Conservation (phyloP, 2,113 vertebrate genomes). For the Sylvilagus bachmani region DNA sequence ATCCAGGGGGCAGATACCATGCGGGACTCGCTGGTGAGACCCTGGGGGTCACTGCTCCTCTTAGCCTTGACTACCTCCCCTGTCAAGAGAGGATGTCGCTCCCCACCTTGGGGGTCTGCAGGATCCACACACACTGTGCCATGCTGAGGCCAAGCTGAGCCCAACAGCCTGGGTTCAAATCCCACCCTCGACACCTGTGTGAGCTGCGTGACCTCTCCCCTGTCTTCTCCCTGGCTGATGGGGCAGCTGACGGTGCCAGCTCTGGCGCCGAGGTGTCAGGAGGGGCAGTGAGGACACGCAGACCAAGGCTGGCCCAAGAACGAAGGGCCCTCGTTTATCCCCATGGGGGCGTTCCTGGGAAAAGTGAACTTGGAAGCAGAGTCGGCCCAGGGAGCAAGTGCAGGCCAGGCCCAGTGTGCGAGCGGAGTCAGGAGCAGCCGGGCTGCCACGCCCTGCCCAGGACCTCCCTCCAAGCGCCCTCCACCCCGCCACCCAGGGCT, state of each 20-base stretch:
- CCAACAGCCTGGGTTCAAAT: not conserved
- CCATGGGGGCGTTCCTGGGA: not conserved
- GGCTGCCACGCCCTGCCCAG: no score
- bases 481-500: not conserved
- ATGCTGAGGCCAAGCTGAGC: not conserved
- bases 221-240: not conserved
- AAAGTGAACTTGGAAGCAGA: not conserved
- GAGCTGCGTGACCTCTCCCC: not conserved
- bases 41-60: no score
- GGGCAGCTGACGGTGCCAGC: fast-evolving
- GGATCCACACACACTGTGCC: not conserved
- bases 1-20: no score
- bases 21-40: no score
- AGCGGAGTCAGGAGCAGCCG: not conserved
- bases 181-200: not conserved
- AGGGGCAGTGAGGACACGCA: not conserved
- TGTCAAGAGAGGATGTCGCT: not conserved
- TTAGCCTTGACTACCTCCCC: not conserved
- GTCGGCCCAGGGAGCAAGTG: fast-evolving
- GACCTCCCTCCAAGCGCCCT: no score
- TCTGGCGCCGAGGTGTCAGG: not conserved
- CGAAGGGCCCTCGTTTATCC: not conserved
- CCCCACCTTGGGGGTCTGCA: not conserved
- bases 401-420: fast-evolving
- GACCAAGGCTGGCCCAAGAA: not conserved